These are phyloP conservation scores for Shargacucullia verbasci DNA, from an alignment of 2,888 invertebrate genomes.

Conservation along the genomic window DNA sequence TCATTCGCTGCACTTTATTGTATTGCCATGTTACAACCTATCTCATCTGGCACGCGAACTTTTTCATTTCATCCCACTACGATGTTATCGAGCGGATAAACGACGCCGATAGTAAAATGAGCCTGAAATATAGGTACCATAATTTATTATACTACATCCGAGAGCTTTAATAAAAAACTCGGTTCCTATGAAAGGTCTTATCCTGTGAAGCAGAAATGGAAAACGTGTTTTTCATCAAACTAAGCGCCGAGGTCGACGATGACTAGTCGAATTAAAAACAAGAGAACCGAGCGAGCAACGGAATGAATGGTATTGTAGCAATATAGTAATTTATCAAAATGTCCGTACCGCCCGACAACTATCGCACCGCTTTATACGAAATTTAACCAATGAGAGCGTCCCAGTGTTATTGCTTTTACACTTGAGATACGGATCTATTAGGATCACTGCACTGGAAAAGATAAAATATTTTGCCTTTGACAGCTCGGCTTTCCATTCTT, in stretches of 20 bases:
- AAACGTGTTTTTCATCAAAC: slow-evolving; percentile 72
- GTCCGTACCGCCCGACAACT: slow-evolving; percentile 59
- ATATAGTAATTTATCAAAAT: slow-evolving; percentile 85
- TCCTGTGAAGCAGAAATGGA: slow-evolving; percentile 66
- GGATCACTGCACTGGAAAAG: slow-evolving; percentile 67
- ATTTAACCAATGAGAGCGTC: slow-evolving; percentile 70
- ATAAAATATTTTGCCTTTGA: slow-evolving; percentile 71
- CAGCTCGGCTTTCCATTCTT: slow-evolving; percentile 65
- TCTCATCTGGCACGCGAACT: slow-evolving; percentile 58
- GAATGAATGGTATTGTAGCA: slow-evolving; percentile 81
- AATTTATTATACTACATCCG: slow-evolving; percentile 44
- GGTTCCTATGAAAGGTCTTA: slow-evolving; percentile 60
- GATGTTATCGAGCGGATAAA: slow-evolving; percentile 53
- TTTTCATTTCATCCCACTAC: slow-evolving; percentile 49
- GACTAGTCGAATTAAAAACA: slow-evolving; percentile 80
- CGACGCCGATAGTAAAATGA: slow-evolving; percentile 50
- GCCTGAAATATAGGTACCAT: slow-evolving; percentile 31
- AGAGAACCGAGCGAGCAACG: slow-evolving; percentile 67
- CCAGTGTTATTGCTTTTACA: slow-evolving; percentile 72
- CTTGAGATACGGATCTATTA: slow-evolving; percentile 73
- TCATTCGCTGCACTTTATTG: slow-evolving; percentile 63
- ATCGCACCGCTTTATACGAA: slow-evolving; percentile 61
- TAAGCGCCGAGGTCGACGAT: slow-evolving; percentile 66
- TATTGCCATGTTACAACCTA: slow-evolving; percentile 58
- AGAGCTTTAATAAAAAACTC: slow-evolving; percentile 54